These are phyloP conservation scores for Lucinisca nassula DNA, from an alignment of 2,888 invertebrate species.

Conservation along the genomic window DNA sequence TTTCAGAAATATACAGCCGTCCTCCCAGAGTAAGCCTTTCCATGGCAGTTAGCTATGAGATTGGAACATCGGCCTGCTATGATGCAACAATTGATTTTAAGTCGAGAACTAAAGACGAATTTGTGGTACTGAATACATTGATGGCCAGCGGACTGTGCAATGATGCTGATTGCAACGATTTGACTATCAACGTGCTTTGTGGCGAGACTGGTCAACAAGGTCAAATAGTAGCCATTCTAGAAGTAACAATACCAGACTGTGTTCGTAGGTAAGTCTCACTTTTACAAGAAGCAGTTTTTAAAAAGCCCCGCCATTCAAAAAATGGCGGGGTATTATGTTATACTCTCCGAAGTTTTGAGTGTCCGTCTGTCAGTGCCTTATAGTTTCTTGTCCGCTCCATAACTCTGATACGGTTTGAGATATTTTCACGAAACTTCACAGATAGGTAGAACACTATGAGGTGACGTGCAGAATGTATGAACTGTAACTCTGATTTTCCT, in stretches of 20 bases:
- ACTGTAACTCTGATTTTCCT: too few species aligned
- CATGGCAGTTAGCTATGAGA: constrained; percentile 51
- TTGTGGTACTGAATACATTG: constrained; percentile 24
- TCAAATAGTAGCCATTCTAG: not conserved
- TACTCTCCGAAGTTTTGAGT: too few species aligned
- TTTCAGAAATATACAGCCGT: not conserved
- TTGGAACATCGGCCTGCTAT: constrained; percentile 61
- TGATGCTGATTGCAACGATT: constrained; percentile 66
- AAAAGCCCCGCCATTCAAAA: too few species aligned
- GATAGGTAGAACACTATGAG: too few species aligned
- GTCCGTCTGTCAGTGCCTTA: too few species aligned
- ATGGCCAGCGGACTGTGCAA: constrained; percentile 55
- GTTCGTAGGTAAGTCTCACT: not conserved
- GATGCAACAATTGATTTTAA: constrained; percentile 46
- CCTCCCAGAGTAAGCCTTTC: constrained; percentile 42
- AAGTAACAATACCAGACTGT: not conserved
- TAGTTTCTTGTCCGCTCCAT: too few species aligned
- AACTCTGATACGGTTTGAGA: too few species aligned
- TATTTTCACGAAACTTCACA: too few species aligned
- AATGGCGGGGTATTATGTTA: too few species aligned
- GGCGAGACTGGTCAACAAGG: not conserved
- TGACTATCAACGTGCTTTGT: constrained; percentile 65
- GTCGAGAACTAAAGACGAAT: constrained; percentile 4
- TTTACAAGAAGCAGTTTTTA: too few species aligned
- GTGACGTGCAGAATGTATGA: too few species aligned